phyloP scores from a whole-genome alignment of 1,140 invertebrate species.

The Macrosteles quadrilineatus region DNA sequence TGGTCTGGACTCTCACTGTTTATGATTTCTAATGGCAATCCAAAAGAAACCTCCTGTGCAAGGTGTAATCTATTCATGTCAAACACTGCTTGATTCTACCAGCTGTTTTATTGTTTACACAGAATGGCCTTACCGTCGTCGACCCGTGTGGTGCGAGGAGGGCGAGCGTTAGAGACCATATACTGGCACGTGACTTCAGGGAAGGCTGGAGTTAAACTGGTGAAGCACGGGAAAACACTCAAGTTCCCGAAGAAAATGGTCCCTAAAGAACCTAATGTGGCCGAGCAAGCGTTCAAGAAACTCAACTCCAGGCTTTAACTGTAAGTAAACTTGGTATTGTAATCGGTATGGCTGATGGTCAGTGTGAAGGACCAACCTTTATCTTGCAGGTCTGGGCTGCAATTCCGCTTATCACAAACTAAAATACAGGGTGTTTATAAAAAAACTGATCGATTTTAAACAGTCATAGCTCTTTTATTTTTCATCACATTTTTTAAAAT shows the following conservation, averaged over 20 bases:
- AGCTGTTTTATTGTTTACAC: too few relatives aligned
- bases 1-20: too few relatives aligned
- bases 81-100: too few relatives aligned
- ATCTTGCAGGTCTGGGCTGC: too few relatives aligned
- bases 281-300: conserved; percentile 4
- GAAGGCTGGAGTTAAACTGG: background rate
- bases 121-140: background rate
- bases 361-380: too few relatives aligned
- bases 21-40: background rate
- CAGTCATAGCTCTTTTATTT: too few relatives aligned
- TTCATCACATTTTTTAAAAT: too few relatives aligned
- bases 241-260: background rate
- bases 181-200: background rate
- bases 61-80: too few relatives aligned
- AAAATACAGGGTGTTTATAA: too few relatives aligned
- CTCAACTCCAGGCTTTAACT: background rate
- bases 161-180: background rate
- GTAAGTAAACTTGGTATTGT: background rate
- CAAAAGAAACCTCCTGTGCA: background rate
- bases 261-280: background rate
- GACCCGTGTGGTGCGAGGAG: background rate
- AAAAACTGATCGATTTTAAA: too few relatives aligned
- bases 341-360: too few relatives aligned
- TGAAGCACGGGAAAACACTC: background rate
- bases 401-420: too few relatives aligned